Conservation (phyloP, 2,888 invertebrate genomes). For the Tineola bisselliella region DNA sequence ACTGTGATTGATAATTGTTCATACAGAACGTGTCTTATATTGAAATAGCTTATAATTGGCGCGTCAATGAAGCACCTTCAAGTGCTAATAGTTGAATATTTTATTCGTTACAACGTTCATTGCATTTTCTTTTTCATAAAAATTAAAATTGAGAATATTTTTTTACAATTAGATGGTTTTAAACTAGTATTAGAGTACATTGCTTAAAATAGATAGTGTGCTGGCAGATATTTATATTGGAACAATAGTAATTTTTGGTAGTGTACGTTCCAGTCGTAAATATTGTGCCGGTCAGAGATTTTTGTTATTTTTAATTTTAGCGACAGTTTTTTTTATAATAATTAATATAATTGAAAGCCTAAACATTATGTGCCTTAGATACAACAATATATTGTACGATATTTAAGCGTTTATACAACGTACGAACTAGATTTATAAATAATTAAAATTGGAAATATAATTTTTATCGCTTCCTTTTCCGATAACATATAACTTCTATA, state of each 20-base stretch:
- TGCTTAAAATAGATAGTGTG: background rate
- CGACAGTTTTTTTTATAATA: constrained; percentile 55
- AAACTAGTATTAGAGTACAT: background rate
- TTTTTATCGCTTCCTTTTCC: constrained; percentile 41
- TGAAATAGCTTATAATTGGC: constrained; percentile 67
- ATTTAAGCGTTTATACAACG: constrained; percentile 69
- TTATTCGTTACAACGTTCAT: background rate
- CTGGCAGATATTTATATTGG: background rate
- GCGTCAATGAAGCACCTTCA: constrained; percentile 13
- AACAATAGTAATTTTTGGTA: background rate
- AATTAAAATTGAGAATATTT: constrained; percentile 5
- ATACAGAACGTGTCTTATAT: constrained; percentile 67
- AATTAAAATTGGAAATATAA: constrained; percentile 44
- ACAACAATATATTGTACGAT: constrained; percentile 70
- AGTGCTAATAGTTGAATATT: background rate
- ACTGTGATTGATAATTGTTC: constrained; percentile 68
- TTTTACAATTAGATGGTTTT: background rate
- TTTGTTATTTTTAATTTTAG: constrained; percentile 32
- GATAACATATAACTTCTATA: no score
- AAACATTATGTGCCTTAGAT: constrained; percentile 71
- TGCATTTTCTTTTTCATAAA: background rate
- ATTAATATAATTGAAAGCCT: constrained; percentile 61
- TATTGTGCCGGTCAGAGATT: background rate
- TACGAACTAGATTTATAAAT: constrained; percentile 51
- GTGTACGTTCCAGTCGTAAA: background rate